Percentiles rank a stretch among this genome's conserved stretches.
Evolutionary conservation across 2,888 invertebrate genomes (phyloP).

Genomic region (Apamea epomidion): DNA sequence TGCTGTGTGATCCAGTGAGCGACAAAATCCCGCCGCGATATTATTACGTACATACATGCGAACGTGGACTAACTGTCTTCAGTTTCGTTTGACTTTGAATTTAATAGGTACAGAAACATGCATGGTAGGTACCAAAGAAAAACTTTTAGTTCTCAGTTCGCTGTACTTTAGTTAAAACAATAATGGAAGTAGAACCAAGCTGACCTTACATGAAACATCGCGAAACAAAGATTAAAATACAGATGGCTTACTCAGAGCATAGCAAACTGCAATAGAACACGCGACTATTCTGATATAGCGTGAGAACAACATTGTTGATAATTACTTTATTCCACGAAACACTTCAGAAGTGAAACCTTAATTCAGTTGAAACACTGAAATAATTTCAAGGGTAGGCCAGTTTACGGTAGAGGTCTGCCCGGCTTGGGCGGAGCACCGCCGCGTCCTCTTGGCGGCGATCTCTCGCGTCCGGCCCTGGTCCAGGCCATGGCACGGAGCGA

Average conservation of each 20-base stretch:
- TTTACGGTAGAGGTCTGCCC: no score
- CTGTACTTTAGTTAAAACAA: not conserved
- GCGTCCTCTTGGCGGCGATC: no score
- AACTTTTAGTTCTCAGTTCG: not conserved
- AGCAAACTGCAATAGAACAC: slow-evolving; percentile 47
- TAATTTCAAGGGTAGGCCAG: slow-evolving; percentile 35
- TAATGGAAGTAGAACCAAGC: not conserved
- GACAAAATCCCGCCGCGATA: no score
- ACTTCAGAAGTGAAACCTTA: slow-evolving; percentile 51
- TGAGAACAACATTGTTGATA: slow-evolving; percentile 40
- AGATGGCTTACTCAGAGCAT: slow-evolving; percentile 48
- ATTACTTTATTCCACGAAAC: slow-evolving; percentile 58
- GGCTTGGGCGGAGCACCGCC: no score
- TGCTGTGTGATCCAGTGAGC: no score
- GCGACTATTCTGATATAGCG: slow-evolving; percentile 48
- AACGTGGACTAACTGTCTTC: not conserved
- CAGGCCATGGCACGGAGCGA: no score
- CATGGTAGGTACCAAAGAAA: not conserved
- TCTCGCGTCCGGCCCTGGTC: no score
- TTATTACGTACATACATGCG: no score
- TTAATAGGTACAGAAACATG: not conserved
- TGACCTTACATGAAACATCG: slow-evolving; percentile 41
- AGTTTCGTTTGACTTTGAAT: not conserved
- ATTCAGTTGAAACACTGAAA: slow-evolving; percentile 20
- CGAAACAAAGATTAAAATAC: slow-evolving; percentile 40